Evolutionary conservation across 2,113 vertebrate genomes (phyloP).

Genomic region (Bettongia penicillata): DNA sequence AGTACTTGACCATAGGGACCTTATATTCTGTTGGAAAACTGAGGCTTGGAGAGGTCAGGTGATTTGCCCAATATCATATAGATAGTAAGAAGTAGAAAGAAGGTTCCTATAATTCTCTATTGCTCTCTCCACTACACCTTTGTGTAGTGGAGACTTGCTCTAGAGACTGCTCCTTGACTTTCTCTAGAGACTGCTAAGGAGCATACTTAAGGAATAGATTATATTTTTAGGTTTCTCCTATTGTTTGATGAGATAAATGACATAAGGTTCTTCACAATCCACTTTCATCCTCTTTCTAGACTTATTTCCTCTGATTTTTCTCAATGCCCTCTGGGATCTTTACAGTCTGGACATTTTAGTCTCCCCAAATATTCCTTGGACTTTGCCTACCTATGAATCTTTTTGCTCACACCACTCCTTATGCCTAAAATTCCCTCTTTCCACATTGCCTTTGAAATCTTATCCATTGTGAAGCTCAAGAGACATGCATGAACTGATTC

Average conservation of each 20-base stretch:
- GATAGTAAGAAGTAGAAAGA: not conserved
- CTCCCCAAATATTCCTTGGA: not conserved
- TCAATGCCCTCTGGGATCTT: not conserved
- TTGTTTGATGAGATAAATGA: not conserved
- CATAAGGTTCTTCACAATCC: not conserved
- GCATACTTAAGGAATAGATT: not conserved
- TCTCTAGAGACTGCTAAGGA: not conserved
- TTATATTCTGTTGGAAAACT: not conserved
- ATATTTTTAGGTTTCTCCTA: not conserved
- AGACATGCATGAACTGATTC: not conserved
- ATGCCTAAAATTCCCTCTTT: not conserved
- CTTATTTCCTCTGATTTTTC: not conserved
- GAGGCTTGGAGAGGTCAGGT: too few species aligned
- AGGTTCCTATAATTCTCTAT: not conserved
- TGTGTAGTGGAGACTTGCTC: too few species aligned
- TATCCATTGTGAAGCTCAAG: not conserved
- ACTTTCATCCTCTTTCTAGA: not conserved
- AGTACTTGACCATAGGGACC: not conserved
- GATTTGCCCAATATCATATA: not conserved
- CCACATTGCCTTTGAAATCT: not conserved
- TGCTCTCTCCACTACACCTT: not conserved
- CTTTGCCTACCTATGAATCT: not conserved
- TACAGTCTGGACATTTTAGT: not conserved
- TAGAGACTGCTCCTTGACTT: not conserved
- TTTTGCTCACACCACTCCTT: not conserved